Percentiles rank a stretch among this genome's conserved stretches.
phyloP scores from a whole-genome alignment of 2,113 vertebrate species.

The Pedetes capensis region DNA sequence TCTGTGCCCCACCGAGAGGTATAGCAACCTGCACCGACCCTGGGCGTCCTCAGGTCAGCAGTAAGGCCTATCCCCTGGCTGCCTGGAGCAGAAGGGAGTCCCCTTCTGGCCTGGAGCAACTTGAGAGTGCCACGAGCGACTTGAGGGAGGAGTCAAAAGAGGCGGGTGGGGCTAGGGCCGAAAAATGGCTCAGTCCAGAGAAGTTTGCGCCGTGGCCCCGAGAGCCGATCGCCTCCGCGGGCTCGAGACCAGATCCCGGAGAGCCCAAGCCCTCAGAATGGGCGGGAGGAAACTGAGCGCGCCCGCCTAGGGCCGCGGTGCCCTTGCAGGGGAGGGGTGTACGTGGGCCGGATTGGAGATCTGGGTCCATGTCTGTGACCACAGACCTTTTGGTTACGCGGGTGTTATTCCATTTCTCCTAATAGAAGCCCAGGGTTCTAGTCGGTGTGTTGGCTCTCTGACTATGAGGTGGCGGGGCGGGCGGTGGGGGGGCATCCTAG shows the following conservation, averaged over 20 bases:
- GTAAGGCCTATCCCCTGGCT: not conserved
- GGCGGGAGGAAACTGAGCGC: not conserved
- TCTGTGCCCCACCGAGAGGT: not conserved
- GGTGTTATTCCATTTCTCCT: not conserved
- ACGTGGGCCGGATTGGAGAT: not conserved
- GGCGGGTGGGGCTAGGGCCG: not conserved
- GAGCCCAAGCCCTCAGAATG: not conserved
- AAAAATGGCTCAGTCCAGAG: not conserved
- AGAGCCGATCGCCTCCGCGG: no score
- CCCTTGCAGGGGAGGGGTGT: not conserved
- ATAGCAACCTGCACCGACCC: not conserved
- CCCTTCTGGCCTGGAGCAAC: not conserved
- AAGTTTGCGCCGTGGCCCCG: fast-evolving
- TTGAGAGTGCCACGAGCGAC: not conserved
- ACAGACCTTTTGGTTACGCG: not conserved
- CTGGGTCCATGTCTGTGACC: not conserved
- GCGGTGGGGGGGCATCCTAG: not conserved
- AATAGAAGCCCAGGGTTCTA: not conserved
- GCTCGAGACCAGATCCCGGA: not conserved
- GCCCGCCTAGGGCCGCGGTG: fast-evolving
- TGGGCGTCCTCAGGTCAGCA: not conserved
- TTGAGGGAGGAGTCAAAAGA: not conserved
- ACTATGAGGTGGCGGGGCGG: not conserved
- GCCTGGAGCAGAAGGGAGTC: not conserved
- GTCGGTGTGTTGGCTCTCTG: not conserved